Evolutionary conservation across 1,140 invertebrate genomes (phyloP).

Genomic region (Charaxes varanes): DNA sequence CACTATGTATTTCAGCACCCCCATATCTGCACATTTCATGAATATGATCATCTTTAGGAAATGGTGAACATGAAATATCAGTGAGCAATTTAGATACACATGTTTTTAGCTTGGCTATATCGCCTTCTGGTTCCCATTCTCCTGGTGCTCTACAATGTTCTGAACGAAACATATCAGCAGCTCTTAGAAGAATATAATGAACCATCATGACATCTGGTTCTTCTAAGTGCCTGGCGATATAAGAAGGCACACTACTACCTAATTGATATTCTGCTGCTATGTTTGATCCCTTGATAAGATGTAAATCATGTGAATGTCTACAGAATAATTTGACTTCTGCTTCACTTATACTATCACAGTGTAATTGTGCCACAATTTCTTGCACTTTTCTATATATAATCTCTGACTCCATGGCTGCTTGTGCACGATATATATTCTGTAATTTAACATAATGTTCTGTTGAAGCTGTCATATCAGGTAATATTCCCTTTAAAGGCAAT

Average conservation of each 20-base stretch:
- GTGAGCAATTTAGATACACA: slow-evolving; percentile 86
- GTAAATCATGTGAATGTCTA: slow-evolving; percentile 87
- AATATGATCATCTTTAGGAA: slow-evolving; percentile 93
- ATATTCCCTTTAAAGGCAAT: slow-evolving; percentile 90
- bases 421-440: slow-evolving; percentile 91
- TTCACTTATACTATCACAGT: slow-evolving; percentile 84
- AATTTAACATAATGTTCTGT: slow-evolving; percentile 93
- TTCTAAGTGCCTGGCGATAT: slow-evolving; percentile 64
- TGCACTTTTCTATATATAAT: slow-evolving; percentile 87
- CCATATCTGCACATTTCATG: slow-evolving; percentile 97
- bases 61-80: slow-evolving; percentile 88
- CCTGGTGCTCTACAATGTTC: slow-evolving; percentile 95
- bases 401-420: slow-evolving; percentile 88
- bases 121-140: slow-evolving; percentile 91
- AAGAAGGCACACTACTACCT: slow-evolving; percentile 48
- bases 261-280: slow-evolving; percentile 85
- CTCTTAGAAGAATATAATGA: slow-evolving; percentile 93
- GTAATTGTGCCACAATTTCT: slow-evolving; percentile 84
- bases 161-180: slow-evolving; percentile 90
- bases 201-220: slow-evolving; percentile 90
- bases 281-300: slow-evolving; percentile 86
- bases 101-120: slow-evolving; percentile 89
- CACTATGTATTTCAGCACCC: slow-evolving; percentile 93
- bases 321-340: slow-evolving; percentile 89
- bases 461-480: slow-evolving; percentile 99